phyloP scores from a whole-genome alignment of 2,113 vertebrate genomes.

The Syngnathus floridae region DNA sequence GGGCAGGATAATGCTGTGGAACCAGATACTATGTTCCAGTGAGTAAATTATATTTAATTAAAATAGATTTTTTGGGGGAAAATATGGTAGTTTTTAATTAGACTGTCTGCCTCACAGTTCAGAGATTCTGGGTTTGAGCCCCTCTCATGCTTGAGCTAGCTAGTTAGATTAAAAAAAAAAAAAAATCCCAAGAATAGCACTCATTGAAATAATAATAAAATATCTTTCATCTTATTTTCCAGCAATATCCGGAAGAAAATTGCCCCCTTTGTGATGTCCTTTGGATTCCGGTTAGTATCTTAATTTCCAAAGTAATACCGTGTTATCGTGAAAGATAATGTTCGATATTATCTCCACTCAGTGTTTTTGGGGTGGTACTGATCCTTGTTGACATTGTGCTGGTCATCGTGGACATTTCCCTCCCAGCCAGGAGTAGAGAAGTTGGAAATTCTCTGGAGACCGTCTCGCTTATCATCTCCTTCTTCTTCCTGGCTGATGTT shows the following conservation, averaged over 20 bases:
- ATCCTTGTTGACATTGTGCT: slow-evolving; percentile 81
- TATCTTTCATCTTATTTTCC: slow-evolving; percentile 4
- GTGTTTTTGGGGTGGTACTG: slow-evolving; percentile 82
- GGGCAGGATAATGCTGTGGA: slow-evolving; percentile 64
- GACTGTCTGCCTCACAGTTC: background rate
- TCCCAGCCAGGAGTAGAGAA: slow-evolving; percentile 28
- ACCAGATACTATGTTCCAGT: slow-evolving; percentile 71
- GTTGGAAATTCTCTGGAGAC: slow-evolving; percentile 58
- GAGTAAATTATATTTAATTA: slow-evolving; percentile 42
- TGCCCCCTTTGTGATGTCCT: slow-evolving; percentile 78
- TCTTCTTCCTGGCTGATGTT: slow-evolving; percentile 86
- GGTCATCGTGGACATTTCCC: slow-evolving; percentile 72
- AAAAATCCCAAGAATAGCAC: too few relatives aligned
- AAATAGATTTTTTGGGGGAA: too few relatives aligned
- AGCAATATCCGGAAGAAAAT: slow-evolving; percentile 71
- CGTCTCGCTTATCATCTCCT: slow-evolving; percentile 79
- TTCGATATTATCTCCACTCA: slow-evolving; percentile 46
- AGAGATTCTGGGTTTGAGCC: background rate
- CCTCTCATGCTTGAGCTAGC: too few relatives aligned
- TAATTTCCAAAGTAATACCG: background rate
- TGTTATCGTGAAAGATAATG: background rate
- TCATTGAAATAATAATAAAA: background rate
- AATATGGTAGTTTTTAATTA: background rate
- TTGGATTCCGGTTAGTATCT: slow-evolving; percentile 83
- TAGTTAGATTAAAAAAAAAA: background rate